phyloP scores from a whole-genome alignment of 1,140 invertebrate species.

The Drosophila sucinea region DNA sequence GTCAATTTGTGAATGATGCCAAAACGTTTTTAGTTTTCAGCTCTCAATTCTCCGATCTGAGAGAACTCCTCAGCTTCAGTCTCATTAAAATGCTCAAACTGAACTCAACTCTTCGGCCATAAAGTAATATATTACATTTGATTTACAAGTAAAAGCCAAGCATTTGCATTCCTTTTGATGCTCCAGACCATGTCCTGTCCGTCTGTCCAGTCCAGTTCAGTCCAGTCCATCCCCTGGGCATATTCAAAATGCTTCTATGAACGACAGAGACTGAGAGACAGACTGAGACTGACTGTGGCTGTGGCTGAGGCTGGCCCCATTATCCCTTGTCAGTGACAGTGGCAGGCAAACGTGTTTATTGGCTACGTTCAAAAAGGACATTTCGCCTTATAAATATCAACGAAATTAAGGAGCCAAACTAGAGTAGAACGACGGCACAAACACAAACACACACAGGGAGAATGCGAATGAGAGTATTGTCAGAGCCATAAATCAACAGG shows the following conservation, averaged over 20 bases:
- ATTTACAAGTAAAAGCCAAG: constrained; percentile 64
- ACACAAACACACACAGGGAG: not conserved
- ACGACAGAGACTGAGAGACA: not conserved
- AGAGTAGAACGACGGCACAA: not conserved
- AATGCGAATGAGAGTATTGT: constrained; percentile 22
- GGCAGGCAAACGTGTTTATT: constrained; percentile 69
- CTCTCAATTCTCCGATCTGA: not conserved
- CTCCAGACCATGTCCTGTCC: constrained; percentile 1
- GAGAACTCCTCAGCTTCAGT: constrained; percentile 29
- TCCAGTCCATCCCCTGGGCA: constrained; percentile 52
- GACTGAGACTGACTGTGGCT: not conserved
- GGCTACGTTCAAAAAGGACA: constrained; percentile 63
- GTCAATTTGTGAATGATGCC: constrained; percentile 67
- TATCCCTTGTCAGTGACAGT: constrained; percentile 77
- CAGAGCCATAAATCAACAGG: constrained; percentile 74
- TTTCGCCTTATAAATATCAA: constrained; percentile 79
- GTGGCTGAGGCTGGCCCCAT: constrained; percentile 40
- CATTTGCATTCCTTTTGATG: constrained; percentile 79
- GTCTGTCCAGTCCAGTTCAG: not conserved
- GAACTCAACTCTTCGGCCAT: constrained; percentile 37
- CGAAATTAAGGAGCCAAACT: constrained; percentile 71
- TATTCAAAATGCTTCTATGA: constrained; percentile 72
- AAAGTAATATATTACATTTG: constrained; percentile 79
- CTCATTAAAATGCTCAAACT: constrained; percentile 72
- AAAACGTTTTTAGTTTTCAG: constrained; percentile 62